Conservation (phyloP, 2,113 vertebrate genomes). For the Psettodes erumei region DNA sequence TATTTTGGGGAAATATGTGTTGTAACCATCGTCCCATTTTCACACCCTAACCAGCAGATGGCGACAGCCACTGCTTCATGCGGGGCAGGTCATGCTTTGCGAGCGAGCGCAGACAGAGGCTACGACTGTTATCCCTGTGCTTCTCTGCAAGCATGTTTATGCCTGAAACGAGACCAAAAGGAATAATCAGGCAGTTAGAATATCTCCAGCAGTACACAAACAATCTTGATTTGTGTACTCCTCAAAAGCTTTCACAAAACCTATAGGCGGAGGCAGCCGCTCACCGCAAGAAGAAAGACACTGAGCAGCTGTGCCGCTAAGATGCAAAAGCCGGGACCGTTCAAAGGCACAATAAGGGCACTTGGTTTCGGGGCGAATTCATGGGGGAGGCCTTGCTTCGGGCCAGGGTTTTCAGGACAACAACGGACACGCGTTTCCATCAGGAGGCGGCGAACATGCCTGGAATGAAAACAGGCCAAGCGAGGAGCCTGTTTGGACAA, state of each 20-base stretch:
- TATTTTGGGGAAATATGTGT: background rate
- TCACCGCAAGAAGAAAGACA: background rate
- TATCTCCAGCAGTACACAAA: constrained; percentile 16
- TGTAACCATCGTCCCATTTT: background rate
- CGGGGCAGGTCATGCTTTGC: background rate
- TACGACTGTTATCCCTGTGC: constrained; percentile 39
- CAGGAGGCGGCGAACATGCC: constrained; percentile 57
- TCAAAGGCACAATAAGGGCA: constrained; percentile 1
- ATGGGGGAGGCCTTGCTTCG: constrained; percentile 26
- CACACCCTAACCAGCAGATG: constrained; percentile 62
- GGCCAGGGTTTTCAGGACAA: constrained; percentile 31
- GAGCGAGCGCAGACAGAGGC: constrained; percentile 20
- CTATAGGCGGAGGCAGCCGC: background rate
- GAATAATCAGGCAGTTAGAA: background rate
- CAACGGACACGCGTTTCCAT: constrained; percentile 56
- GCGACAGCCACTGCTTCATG: constrained; percentile 41
- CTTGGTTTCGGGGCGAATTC: background rate
- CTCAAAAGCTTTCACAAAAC: background rate
- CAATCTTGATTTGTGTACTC: constrained; percentile 5
- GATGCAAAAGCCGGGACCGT: background rate
- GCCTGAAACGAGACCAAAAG: background rate
- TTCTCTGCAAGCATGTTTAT: constrained; percentile 15
- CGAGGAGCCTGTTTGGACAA: constrained; percentile 70
- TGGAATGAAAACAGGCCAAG: constrained; percentile 71
- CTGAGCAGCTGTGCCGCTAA: background rate